phyloP scores from a whole-genome alignment of 2,113 vertebrate species.

The Cavia porcellus region DNA sequence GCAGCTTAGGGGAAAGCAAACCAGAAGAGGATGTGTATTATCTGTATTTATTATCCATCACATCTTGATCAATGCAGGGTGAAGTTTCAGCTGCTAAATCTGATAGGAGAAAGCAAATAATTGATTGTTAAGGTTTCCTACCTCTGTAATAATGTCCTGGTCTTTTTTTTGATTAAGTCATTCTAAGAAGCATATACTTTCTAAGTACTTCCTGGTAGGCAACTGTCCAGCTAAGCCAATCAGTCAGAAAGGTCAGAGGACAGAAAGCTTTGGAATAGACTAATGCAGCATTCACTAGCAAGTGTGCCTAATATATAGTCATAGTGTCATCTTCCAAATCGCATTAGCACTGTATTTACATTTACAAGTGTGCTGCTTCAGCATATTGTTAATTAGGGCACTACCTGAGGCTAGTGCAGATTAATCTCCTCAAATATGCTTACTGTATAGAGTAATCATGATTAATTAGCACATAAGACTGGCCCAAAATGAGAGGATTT shows the following conservation, averaged over 20 bases:
- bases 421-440: conserved; percentile 86
- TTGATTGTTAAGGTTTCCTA: neutral
- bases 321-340: conserved; percentile 39
- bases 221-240: neutral
- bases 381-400: conserved; percentile 86
- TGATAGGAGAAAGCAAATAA: neutral
- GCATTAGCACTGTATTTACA: conserved; percentile 69
- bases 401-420: conserved; percentile 80
- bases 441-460: conserved; percentile 84
- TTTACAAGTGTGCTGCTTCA: conserved; percentile 81
- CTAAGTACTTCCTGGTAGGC: neutral
- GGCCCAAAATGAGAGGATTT: conserved; percentile 74
- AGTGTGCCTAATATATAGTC: neutral
- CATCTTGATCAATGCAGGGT: neutral
- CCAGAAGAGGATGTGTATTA: neutral
- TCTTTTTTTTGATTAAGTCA: neutral
- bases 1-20: neutral
- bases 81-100: neutral
- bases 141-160: conserved; percentile 14
- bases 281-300: neutral
- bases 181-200: neutral
- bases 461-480: conserved; percentile 84
- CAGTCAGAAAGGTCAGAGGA: conserved; percentile 3
- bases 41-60: neutral
- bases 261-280: conserved; percentile 6